These are phyloP conservation scores for Acanthopagrus latus DNA, from an alignment of 2,797 vertebrate species.

Conservation along the genomic window DNA sequence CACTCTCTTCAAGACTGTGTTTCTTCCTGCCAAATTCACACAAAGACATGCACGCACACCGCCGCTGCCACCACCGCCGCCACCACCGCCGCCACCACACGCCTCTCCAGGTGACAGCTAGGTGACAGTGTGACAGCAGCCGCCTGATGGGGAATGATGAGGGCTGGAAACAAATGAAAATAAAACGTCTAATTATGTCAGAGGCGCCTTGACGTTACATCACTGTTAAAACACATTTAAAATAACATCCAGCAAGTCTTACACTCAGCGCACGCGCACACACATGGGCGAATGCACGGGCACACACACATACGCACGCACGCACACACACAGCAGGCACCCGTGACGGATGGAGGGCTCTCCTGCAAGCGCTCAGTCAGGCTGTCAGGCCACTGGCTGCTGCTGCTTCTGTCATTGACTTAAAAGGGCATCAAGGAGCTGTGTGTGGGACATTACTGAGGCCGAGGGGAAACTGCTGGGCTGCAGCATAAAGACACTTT, in stretches of 20 bases:
- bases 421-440: conserved; percentile 82
- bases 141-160: conserved; percentile 80
- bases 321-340: conserved; percentile 64
- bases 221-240: conserved; percentile 85
- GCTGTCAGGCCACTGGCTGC: conserved; percentile 81
- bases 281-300: conserved; percentile 11
- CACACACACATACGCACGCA: conserved; percentile 37
- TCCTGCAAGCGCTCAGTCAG: conserved; percentile 83
- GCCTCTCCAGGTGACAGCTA: conserved; percentile 74
- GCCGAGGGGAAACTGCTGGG: conserved; percentile 76
- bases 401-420: conserved; percentile 82
- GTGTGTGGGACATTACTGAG: conserved; percentile 79
- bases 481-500: conserved; percentile 77
- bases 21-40: conserved; percentile 45
- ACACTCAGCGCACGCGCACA: neutral
- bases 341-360: conserved; percentile 82
- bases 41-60: conserved; percentile 16
- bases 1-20: conserved; percentile 42
- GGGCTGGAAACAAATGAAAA: conserved; percentile 84
- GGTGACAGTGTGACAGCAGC: conserved; percentile 72
- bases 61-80: neutral
- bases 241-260: conserved; percentile 80
- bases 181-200: conserved; percentile 84
- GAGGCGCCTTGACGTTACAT: conserved; percentile 79
- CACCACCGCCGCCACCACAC: conserved; percentile 20